Evolutionary conservation across 64 coral and sea anemone species (phyloP).

Genomic region (Dendrophyllia cribrosa): DNA sequence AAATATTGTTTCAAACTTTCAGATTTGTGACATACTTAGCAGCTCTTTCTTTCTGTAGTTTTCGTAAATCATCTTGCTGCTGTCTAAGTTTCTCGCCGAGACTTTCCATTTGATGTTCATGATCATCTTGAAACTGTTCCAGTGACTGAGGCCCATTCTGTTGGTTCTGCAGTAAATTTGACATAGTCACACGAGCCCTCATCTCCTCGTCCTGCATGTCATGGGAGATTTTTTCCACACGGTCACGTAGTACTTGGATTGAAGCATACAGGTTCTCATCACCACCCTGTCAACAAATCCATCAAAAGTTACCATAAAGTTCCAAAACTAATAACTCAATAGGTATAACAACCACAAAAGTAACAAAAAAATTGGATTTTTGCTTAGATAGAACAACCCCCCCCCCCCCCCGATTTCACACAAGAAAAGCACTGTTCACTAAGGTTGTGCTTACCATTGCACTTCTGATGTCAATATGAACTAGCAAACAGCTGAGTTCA

Average conservation of each 20-base stretch:
- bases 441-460: conserved; percentile 77
- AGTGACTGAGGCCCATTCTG: conserved; percentile 31
- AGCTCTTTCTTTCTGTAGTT: conserved; percentile 71
- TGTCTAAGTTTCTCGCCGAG: conserved; percentile 66
- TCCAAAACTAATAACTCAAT: background rate
- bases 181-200: conserved; percentile 74
- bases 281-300: conserved; percentile 51
- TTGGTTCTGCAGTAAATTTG: conserved; percentile 22
- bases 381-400: too few relatives aligned
- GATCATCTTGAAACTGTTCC: conserved; percentile 55
- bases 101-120: conserved; percentile 69
- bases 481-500: conserved; percentile 81
- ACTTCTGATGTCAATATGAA: conserved; percentile 93
- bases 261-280: conserved; percentile 98
- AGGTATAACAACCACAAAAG: too few relatives aligned
- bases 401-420: too few relatives aligned
- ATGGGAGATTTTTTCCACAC: conserved; percentile 86
- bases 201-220: conserved; percentile 88
- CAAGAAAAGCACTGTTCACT: too few relatives aligned
- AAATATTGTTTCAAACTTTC: too few relatives aligned
- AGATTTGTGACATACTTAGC: conserved; percentile 52
- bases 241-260: conserved; percentile 95
- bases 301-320: background rate
- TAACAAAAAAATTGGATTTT: too few relatives aligned
- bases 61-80: conserved; percentile 69